These are phyloP conservation scores for Fabriciana adippe DNA, from an alignment of 2,888 invertebrate species.

Conservation along the genomic window DNA sequence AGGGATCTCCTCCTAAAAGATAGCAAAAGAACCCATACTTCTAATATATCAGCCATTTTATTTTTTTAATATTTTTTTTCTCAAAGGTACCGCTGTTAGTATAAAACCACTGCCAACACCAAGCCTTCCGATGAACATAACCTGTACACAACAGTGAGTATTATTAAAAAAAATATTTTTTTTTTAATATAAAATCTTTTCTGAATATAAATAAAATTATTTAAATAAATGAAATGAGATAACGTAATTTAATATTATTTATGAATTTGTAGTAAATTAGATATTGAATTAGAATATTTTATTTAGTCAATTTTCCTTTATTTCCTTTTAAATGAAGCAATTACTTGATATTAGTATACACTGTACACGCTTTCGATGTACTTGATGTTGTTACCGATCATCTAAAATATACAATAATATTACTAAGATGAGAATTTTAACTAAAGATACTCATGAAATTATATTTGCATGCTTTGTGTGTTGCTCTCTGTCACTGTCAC, in stretches of 20 bases:
- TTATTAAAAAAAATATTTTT: not conserved
- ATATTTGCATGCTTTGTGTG: constrained; percentile 80
- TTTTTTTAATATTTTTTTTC: not conserved
- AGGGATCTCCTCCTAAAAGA: too few species aligned
- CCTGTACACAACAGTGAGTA: constrained; percentile 77
- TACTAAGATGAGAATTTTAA: constrained; percentile 31
- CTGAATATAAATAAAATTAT: too few species aligned
- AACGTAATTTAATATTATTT: too few species aligned
- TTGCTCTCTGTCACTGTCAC: constrained; percentile 45
- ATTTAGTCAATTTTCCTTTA: not conserved
- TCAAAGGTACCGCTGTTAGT: constrained; percentile 70
- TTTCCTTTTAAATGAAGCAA: not conserved
- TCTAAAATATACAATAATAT: constrained; percentile 19
- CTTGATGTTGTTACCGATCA: constrained; percentile 34
- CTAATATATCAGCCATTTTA: not conserved
- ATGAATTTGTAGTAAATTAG: too few species aligned
- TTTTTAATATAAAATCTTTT: not conserved
- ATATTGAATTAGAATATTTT: too few species aligned
- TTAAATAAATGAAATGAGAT: too few species aligned
- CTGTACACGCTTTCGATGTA: constrained; percentile 30
- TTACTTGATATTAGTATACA: not conserved
- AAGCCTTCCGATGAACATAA: constrained; percentile 59
- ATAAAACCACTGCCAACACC: constrained; percentile 65
- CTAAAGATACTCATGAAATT: constrained; percentile 63
- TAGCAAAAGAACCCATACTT: too few species aligned